Evolutionary conservation across 2,113 vertebrate species (phyloP), one percentile per base, ranked within the genome.

Genomic region (Tyto alba): DNA sequence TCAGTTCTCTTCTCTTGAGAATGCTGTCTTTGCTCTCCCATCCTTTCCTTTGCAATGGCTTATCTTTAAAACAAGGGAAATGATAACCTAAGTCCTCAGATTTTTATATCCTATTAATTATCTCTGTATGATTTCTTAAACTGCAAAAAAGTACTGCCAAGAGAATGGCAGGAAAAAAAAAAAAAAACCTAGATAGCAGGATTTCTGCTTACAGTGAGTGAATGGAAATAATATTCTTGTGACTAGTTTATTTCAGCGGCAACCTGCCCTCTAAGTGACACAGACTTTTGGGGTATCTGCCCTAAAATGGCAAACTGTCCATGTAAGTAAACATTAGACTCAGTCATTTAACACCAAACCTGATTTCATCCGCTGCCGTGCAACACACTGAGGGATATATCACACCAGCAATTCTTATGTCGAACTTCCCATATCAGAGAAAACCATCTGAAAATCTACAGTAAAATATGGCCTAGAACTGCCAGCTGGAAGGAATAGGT

Each of bases 1-100:
- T 93, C 90, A 93, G 83, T 94, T 97, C 67, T 76, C 57, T 96
- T 94, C 79, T 96, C 78, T 83, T 83, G 78, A 97, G 85, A 81
- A 90, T 27, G 38, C 25, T 90, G 75, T 79, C 92, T 96, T 93
- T 95, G 52, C 86, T 72, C 43, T 93, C 77, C 62, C 21, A 60
- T 90, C 36, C 72, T 88, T 85, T 81, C 41, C 67, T 94, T 88
- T 89, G 34, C 71, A 88, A 81, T 81, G 59, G 38, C n/a, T 88
- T 95, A 73, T 90, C 89, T 91, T 92, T 90, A 79, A 96, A 97
- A 93, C 38, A 90, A 86, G 67, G 15, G 23, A 81, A 84, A 80
- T n/a, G 4, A 89, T 88, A 89, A 88, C 78, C 59, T 62, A 79
- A 40, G 22, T 69, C 72, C 76, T 85, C 56, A 57, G 55, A 53